Conservation (phyloP, 2,888 invertebrate genomes). For the Chrysolina americana region DNA sequence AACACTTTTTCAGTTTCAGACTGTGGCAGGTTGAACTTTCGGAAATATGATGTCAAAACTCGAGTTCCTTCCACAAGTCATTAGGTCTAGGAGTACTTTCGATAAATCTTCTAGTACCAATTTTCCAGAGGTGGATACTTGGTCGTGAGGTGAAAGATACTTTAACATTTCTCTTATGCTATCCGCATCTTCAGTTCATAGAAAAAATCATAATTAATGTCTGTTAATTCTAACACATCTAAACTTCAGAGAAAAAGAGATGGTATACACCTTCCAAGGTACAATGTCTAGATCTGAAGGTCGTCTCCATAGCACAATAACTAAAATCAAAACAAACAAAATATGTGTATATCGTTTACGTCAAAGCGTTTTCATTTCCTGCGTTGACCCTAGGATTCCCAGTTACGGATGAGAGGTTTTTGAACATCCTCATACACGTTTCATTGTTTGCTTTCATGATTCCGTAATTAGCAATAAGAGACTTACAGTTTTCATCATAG, state of each 20-base stretch:
- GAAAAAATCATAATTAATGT: too few relatives aligned
- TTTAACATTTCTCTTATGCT: too few relatives aligned
- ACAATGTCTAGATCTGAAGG: neutral
- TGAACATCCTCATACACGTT: constrained; percentile 34
- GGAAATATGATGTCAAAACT: neutral
- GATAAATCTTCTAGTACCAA: too few relatives aligned
- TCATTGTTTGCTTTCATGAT: constrained; percentile 23
- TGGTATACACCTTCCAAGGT: neutral
- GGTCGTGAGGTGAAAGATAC: too few relatives aligned
- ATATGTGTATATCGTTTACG: constrained; percentile 1
- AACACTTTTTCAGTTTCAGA: too few relatives aligned
- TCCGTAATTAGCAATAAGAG: constrained; percentile 1
- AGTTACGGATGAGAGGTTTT: constrained; percentile 7
- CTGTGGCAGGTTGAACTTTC: too few relatives aligned
- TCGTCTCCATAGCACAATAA: neutral
- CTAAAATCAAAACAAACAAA: neutral
- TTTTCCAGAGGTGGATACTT: too few relatives aligned
- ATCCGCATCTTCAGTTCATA: too few relatives aligned
- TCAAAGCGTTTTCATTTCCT: constrained; percentile 24
- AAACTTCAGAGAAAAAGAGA: too few relatives aligned
- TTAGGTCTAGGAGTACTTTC: too few relatives aligned
- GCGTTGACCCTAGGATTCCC: constrained; percentile 32
- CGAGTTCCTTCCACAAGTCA: too few relatives aligned
- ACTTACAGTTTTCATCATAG: constrained; percentile 9
- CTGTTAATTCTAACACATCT: too few relatives aligned